Conservation (phyloP, 2,797 vertebrate genomes). For the Manis crassicaudata region DNA sequence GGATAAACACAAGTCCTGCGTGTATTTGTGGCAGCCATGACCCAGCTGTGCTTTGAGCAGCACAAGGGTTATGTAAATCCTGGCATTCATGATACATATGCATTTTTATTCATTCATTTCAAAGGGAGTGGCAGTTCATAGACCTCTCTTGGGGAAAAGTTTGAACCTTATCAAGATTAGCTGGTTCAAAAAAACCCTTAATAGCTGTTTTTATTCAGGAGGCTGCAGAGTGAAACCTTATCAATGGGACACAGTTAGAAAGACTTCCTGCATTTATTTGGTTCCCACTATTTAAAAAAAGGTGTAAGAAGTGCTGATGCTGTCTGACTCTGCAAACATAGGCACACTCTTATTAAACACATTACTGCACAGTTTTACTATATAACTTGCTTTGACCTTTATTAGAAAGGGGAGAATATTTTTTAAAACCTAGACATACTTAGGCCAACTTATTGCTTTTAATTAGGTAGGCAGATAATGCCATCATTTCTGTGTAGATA, state of each 20-base stretch:
- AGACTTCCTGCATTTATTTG: conserved; percentile 80
- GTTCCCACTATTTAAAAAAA: conserved; percentile 70
- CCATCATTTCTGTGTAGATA: background rate
- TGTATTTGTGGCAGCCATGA: background rate
- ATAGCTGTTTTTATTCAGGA: conserved; percentile 75
- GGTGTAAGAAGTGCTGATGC: conserved; percentile 69
- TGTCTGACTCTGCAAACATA: conserved; percentile 55
- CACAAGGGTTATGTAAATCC: conserved; percentile 47
- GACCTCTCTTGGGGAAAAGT: conserved; percentile 72
- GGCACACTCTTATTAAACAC: background rate
- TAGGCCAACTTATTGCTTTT: background rate
- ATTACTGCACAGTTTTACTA: background rate
- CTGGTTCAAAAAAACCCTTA: conserved; percentile 68
- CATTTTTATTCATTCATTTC: conserved; percentile 64
- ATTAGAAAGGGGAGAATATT: background rate
- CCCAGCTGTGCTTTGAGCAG: conserved; percentile 30
- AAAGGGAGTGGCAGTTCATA: conserved; percentile 68
- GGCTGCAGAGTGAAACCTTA: conserved; percentile 72
- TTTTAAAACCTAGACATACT: background rate
- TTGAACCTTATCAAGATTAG: conserved; percentile 67
- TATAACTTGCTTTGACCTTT: conserved; percentile 42
- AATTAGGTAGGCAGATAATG: background rate
- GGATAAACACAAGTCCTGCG: conserved; percentile 59
- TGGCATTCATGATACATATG: background rate
- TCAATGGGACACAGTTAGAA: conserved; percentile 73